phyloP scores from a whole-genome alignment of 2,113 vertebrate genomes.

The Muntiacus reevesi region DNA sequence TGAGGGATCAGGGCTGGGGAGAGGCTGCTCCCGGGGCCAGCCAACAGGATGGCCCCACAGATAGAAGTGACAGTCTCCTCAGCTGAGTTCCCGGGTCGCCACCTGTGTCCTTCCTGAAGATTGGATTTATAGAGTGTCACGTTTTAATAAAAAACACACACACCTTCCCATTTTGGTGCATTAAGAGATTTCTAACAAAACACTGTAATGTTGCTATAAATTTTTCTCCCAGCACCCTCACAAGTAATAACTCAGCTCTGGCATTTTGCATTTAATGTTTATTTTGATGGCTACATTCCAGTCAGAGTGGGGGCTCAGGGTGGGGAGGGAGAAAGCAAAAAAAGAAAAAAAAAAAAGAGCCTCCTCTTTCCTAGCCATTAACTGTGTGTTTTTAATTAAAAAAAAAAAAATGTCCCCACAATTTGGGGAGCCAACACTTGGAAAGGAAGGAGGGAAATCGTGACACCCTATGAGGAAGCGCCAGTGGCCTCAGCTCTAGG shows the following conservation, averaged over 20 bases:
- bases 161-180: conserved; percentile 85
- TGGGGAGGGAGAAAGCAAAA: conserved; percentile 68
- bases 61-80: conserved; percentile 80
- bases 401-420: conserved; percentile 71
- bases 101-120: conserved; percentile 86
- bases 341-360: conserved; percentile 45
- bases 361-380: conserved; percentile 73
- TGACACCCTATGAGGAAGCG: conserved; percentile 49
- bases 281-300: conserved; percentile 87
- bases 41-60: conserved; percentile 39
- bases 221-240: conserved; percentile 84
- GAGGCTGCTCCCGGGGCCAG: conserved; percentile 28
- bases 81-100: conserved; percentile 78
- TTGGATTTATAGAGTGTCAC: conserved; percentile 87
- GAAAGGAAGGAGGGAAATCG: conserved; percentile 71
- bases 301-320: conserved; percentile 19
- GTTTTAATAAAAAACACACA: conserved; percentile 89
- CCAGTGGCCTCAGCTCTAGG: neutral
- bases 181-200: conserved; percentile 89
- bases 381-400: conserved; percentile 85
- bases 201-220: conserved; percentile 86
- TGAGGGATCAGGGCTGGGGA: neutral
- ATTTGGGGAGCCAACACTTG: conserved; percentile 79
- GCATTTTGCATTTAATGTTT: conserved; percentile 86
- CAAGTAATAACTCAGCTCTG: conserved; percentile 87